Base-by-base conservation (phyloP, 2,888 invertebrate species). In the Itoplectis maculator region DNA sequence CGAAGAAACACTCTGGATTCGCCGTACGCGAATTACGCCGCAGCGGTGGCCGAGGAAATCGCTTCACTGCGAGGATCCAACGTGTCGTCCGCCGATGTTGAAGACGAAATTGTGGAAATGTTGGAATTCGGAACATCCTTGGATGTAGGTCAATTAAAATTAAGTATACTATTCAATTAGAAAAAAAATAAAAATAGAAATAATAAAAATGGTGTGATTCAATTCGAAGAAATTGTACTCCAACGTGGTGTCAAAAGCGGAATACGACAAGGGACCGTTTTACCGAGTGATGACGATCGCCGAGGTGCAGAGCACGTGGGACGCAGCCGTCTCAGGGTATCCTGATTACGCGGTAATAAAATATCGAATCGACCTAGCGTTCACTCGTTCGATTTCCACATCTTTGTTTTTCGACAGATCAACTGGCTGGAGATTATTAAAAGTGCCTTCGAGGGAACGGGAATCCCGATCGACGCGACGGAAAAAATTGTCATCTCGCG, bases 361-460 rank as follows among this genome's bases (percentile, higher is more conserved):
- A 54, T 20, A 18, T 23, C 11, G 0, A 0, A 8, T 20, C n/a
- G n/a, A n/a, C n/a, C n/a, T n/a, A n/a, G n/a, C n/a, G n/a, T n/a
- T n/a, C n/a, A n/a, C n/a, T n/a, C 9, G 7, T 59, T 56, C 23
- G n/a, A 56, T 29, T 29, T 11, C 13, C 20, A 37, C 4, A 51
- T 9, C 8, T 35, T 59, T 59, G 9, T 70, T 40, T 70, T 9
- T n/a, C 2, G 18, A 54, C 23, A 56, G 70, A 29, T 70, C n/a
- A n/a, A 70, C 29, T 70, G 56, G 56, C 56, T 54, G n/a, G 35
- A 56, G n/a, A 20, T 15, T 0, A 56, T 70, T 9, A n/a, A 23
- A n/a, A n/a, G 23, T 9, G 23, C n/a, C 23, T 56, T 42, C 56
- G 11, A 40, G 0, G 54, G 11, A 23, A 70, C 70, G n/a, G 56